Base-by-base conservation (phyloP, 2,797 vertebrate species). In the Periophthalmus magnuspinnatus region DNA sequence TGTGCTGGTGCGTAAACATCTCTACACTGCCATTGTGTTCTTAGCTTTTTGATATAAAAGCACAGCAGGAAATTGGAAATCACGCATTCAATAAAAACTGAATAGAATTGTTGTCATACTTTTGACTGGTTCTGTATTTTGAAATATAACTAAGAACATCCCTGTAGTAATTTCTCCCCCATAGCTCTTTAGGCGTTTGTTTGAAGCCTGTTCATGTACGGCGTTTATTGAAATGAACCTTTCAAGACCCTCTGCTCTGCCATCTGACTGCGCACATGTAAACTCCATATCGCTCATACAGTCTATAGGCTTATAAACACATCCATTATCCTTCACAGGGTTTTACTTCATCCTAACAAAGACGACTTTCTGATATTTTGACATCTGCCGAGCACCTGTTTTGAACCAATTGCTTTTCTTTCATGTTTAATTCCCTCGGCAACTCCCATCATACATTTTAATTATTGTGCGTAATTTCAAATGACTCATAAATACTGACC, bases 361-460 rank as follows among this genome's bases (percentile, higher is more conserved):
- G 4, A 16, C 48, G 14, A 73, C 67, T 78, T 59, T 52, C 14
- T 67, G 6, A 22, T 68, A 36, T 34, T 68, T 5, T 64, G 69
- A 62, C 67, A 83, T 84, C 64, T 75, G 72, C 60, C 58, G 5
- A 74, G 17, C 74, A 74, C n/a, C 72, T 80, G 38, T 60, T 65
- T n/a, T 74, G 64, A 61, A 79, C 59, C 70, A 48, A 45, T 54
- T 67, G 22, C 52, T 69, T 45, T 67, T 68, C 19, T 65, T 55
- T 55, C 28, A 68, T 61, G 28, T 45, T 70, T 50, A 75, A 62
- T 67, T 65, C 7, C 68, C 82, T 73, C 66, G 68, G 52, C 59
- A 68, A 61, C n/a, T 66, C 75, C 50, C 60, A 33, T 76, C 66
- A 70, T 19, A 50, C 56, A 33, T 79, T 82, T 86, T 80, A 81